Evolutionary conservation across 2,888 invertebrate species (phyloP).

Genomic region (Lissocephala sabroskyi): DNA sequence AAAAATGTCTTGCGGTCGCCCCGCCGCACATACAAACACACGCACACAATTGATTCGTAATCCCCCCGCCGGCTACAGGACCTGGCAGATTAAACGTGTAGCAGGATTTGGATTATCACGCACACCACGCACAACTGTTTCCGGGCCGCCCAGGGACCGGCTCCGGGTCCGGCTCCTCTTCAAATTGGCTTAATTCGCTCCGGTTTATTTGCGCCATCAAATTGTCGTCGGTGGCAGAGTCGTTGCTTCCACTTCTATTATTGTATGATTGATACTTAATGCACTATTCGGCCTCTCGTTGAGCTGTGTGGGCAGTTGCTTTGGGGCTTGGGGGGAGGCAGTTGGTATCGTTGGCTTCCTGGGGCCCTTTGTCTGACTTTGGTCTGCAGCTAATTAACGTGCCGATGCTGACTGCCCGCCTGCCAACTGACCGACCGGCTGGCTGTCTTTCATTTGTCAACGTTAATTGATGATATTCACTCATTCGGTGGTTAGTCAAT

Average conservation of each 20-base stretch:
- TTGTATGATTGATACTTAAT: slow-evolving; percentile 56
- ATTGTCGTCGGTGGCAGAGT: not conserved
- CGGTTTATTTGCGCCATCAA: slow-evolving; percentile 22
- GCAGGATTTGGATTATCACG: slow-evolving; percentile 57
- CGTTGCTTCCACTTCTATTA: slow-evolving; percentile 8
- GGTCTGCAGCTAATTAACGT: slow-evolving; percentile 29
- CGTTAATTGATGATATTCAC: slow-evolving; percentile 58
- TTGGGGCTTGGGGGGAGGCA: slow-evolving; percentile 25
- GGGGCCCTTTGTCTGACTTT: slow-evolving; percentile 52
- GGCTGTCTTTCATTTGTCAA: slow-evolving; percentile 48
- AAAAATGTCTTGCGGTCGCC: not conserved
- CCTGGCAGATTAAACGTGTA: slow-evolving; percentile 64
- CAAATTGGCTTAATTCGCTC: slow-evolving; percentile 27
- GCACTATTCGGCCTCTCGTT: slow-evolving; percentile 58
- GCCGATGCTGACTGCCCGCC: not conserved
- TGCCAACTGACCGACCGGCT: not conserved
- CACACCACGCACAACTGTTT: no score
- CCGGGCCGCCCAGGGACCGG: slow-evolving; percentile 19
- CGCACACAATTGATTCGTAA: slow-evolving; percentile 62
- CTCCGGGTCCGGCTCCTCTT: slow-evolving; percentile 30
- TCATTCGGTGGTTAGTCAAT: slow-evolving; percentile 44
- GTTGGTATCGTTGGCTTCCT: slow-evolving; percentile 55
- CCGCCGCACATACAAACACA: slow-evolving; percentile 10
- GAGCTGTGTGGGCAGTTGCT: slow-evolving; percentile 10
- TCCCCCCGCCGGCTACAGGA: slow-evolving; percentile 63